phyloP scores from a whole-genome alignment of 2,113 vertebrate genomes.

The Phodopus roborovskii region DNA sequence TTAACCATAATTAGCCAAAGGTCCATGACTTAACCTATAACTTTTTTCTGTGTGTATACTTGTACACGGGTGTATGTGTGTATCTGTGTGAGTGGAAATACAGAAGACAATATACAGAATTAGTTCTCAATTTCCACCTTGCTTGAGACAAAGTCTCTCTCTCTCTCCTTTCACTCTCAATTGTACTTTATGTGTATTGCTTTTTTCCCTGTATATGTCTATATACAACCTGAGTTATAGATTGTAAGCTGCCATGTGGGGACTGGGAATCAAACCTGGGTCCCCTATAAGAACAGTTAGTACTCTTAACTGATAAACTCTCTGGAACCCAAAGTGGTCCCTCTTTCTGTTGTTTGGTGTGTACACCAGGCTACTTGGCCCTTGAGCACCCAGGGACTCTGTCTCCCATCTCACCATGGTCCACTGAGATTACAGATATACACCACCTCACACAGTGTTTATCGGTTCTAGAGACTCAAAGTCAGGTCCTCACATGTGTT shows the following conservation, averaged over 20 bases:
- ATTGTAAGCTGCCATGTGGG: neutral
- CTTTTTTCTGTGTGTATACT: neutral
- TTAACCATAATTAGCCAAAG: constrained; percentile 55
- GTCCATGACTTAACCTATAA: neutral
- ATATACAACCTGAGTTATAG: neutral
- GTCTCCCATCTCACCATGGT: neutral
- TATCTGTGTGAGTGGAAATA: neutral
- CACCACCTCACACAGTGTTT: neutral
- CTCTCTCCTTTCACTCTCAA: neutral
- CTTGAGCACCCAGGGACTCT: neutral
- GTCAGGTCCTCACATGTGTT: neutral
- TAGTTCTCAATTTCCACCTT: neutral
- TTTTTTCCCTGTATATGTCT: neutral
- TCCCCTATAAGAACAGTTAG: neutral
- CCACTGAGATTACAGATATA: neutral
- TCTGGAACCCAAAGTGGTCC: neutral
- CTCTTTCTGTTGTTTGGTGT: neutral
- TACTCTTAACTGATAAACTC: neutral
- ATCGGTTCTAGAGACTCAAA: neutral
- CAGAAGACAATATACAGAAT: neutral
- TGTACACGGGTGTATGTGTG: neutral
- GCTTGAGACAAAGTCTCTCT: neutral
- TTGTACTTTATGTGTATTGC: too few relatives aligned
- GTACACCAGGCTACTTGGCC: neutral
- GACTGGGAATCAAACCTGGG: neutral